Conservation (phyloP, 2,113 vertebrate genomes). For the Cottus gobio region DNA sequence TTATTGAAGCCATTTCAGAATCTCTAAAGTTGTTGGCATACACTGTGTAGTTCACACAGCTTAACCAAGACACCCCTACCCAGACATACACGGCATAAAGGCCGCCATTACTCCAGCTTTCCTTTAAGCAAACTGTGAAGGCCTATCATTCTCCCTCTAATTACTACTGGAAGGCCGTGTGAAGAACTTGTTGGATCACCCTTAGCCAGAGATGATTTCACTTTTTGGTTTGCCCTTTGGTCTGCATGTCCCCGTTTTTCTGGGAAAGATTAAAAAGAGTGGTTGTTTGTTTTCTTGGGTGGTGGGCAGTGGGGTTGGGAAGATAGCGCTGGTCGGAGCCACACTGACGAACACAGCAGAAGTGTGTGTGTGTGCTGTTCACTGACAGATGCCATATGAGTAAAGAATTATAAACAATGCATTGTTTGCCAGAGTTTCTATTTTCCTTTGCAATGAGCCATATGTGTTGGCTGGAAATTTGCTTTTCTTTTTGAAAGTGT, state of each 20-base stretch:
- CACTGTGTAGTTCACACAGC: neutral
- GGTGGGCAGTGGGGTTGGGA: slow-evolving; percentile 9
- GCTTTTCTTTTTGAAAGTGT: neutral
- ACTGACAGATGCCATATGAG: slow-evolving; percentile 19
- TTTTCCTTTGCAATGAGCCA: slow-evolving; percentile 7
- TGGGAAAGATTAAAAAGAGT: slow-evolving; percentile 49
- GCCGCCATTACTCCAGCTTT: slow-evolving; percentile 29
- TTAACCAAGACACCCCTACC: slow-evolving; percentile 38
- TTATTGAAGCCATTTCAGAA: slow-evolving; percentile 47
- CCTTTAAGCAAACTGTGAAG: slow-evolving; percentile 47
- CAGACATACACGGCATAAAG: slow-evolving; percentile 22
- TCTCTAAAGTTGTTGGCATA: slow-evolving; percentile 46
- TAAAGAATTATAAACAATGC: slow-evolving; percentile 39
- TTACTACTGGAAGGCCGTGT: slow-evolving; percentile 73
- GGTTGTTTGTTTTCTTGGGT: slow-evolving; percentile 39
- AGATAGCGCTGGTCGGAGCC: slow-evolving; percentile 17
- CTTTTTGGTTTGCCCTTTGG: slow-evolving; percentile 38
- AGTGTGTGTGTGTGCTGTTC: slow-evolving; percentile 14
- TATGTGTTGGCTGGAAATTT: slow-evolving; percentile 17
- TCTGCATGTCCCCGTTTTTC: slow-evolving; percentile 46
- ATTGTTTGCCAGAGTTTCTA: slow-evolving; percentile 5
- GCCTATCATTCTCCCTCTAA: slow-evolving; percentile 53
- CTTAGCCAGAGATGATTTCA: slow-evolving; percentile 57
- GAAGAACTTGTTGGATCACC: slow-evolving; percentile 59
- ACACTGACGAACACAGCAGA: slow-evolving; percentile 24